These are phyloP conservation scores for Beaufortia kweichowensis DNA, from an alignment of 2,113 vertebrate genomes.

Conservation along the genomic window DNA sequence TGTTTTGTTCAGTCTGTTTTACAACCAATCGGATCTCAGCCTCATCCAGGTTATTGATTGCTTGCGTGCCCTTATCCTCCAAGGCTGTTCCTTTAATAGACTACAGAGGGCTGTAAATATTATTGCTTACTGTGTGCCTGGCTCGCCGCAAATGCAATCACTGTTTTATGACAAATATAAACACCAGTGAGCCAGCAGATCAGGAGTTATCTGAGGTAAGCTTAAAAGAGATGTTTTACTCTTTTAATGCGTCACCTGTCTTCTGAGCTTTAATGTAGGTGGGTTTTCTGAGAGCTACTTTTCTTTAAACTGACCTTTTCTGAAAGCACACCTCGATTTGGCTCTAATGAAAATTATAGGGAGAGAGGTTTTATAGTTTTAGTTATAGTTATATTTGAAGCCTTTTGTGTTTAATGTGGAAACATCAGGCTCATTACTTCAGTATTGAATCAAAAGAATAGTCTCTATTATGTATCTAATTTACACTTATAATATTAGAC, in stretches of 20 bases:
- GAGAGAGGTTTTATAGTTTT: background rate
- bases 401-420: background rate
- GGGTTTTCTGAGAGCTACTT: background rate
- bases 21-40: conserved; percentile 28
- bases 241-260: background rate
- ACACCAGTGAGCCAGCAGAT: conserved; percentile 34
- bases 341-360: background rate
- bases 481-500: background rate
- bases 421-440: background rate
- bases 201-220: conserved; percentile 32
- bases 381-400: background rate
- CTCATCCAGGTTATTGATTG: conserved; percentile 39
- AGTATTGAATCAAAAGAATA: background rate
- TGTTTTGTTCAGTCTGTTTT: conserved; percentile 26
- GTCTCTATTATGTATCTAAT: background rate
- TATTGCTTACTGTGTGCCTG: conserved; percentile 34
- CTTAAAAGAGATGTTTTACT: conserved; percentile 10
- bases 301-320: conserved; percentile 1
- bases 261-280: background rate
- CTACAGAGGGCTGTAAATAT: conserved; percentile 44
- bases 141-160: conserved; percentile 26
- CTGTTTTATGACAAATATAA: conserved; percentile 40
- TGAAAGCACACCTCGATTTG: background rate
- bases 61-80: conserved; percentile 37
- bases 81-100: conserved; percentile 41